Evolutionary conservation across 2,113 vertebrate genomes (phyloP), one percentile per base, ranked within the genome.

Genomic region (Zapus hudsonius): DNA sequence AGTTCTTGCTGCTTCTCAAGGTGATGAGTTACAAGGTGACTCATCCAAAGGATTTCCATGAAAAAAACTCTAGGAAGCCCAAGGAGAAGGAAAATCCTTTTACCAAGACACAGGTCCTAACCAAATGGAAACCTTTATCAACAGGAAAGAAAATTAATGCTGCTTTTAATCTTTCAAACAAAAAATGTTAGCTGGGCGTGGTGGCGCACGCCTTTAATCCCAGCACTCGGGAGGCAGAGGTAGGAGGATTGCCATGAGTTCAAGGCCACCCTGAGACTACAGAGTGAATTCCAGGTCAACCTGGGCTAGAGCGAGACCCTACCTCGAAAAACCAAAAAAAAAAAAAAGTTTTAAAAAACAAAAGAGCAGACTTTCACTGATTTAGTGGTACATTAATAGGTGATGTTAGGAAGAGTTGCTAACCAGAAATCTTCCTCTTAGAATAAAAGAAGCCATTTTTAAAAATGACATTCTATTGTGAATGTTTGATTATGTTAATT

Each of bases 71-170:
- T 66, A 23, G 88, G 9, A n/a, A 12, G 33, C 61, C 74, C 31
- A 42, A 84, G 55, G 90, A 93, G 70, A 90, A 92, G 92, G 74
- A 92, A 83, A 55, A n/a, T 72, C 87, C 88, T 67, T 89, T 13
- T 10, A 36, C 40, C 57, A 47, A 76, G 42, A 85, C 59, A 83
- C 9, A 38, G 0, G 0, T 29, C 59, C 67, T 5, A 64, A 72
- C 15, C 42, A 72, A 44, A 84, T 31, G 23, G 36, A 82, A 86
- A 42, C 47, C 2, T 40, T 90, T 95, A 23, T 63, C 36, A 87
- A 76, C 27, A 59, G 52, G 55, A 92, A 84, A 84, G 27, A 84
- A 87, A 72, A 92, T n/a, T 11, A 78, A 44, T 75, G 69, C 25
- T 40, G 3, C 44, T 92, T 76, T 88, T 88, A 23, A 88, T 40